Evolutionary conservation across 1,140 invertebrate genomes (phyloP).

Genomic region (Vollenhovia emeryi): DNA sequence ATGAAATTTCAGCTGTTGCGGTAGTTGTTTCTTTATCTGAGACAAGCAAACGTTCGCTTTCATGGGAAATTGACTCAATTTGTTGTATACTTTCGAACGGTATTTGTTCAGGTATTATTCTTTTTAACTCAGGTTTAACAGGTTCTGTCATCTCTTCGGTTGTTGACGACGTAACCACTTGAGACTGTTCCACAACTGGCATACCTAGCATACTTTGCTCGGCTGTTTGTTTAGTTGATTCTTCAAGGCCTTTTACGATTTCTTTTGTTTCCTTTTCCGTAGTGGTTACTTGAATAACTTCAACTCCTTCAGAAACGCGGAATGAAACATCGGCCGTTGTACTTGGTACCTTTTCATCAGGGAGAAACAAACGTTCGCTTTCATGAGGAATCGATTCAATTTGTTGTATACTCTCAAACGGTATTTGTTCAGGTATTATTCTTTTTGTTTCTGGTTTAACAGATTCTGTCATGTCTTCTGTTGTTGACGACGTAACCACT

Average conservation of each 20-base stretch:
- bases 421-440: conserved; percentile 75
- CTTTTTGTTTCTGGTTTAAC: conserved; percentile 69
- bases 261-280: conserved; percentile 81
- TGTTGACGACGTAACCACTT: conserved; percentile 74
- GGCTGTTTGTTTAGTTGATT: conserved; percentile 72
- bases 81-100: conserved; percentile 78
- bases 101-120: conserved; percentile 75
- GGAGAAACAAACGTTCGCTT: conserved; percentile 71
- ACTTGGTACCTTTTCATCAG: conserved; percentile 59
- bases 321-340: conserved; percentile 76
- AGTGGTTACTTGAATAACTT: conserved; percentile 77
- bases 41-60: conserved; percentile 75
- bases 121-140: conserved; percentile 68
- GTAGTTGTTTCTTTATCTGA: conserved; percentile 60
- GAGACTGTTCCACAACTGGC: conserved; percentile 74
- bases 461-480: conserved; percentile 66
- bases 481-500: conserved; percentile 74
- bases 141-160: conserved; percentile 69
- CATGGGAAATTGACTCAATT: conserved; percentile 74
- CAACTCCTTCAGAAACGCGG: conserved; percentile 73
- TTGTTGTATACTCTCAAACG: conserved; percentile 76
- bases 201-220: conserved; percentile 71
- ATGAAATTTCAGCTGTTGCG: conserved; percentile 74
- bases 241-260: conserved; percentile 77
- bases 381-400: conserved; percentile 76